A percentile compares a stretch with the other conserved stretches of the same genome.
These are phyloP conservation scores for Syngnathus rostellatus DNA, from an alignment of 2,797 vertebrate species.

Conservation along the genomic window DNA sequence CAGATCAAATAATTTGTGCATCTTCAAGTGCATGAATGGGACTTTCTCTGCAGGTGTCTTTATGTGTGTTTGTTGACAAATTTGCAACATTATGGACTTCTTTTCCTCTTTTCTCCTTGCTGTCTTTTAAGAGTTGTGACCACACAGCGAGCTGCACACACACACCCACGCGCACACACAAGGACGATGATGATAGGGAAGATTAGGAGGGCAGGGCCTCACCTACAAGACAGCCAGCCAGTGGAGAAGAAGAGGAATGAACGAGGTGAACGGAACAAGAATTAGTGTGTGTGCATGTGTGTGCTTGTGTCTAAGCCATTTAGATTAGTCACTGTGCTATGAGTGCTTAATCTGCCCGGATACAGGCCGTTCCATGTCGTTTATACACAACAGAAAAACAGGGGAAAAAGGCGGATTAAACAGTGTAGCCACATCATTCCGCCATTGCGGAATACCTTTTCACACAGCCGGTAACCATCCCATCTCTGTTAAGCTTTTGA, in stretches of 20 bases:
- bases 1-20: too few relatives aligned
- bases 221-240: neutral
- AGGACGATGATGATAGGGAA: neutral
- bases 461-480: neutral
- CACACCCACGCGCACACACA: neutral
- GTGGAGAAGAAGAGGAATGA: neutral
- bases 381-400: neutral
- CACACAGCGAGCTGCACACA: neutral
- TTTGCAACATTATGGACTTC: neutral
- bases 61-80: neutral
- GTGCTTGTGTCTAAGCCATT: conserved; percentile 15
- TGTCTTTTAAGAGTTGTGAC: conserved; percentile 1
- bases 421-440: neutral
- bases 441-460: neutral
- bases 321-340: conserved; percentile 28
- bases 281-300: conserved; percentile 4
- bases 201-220: neutral
- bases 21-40: too few relatives aligned
- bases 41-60: neutral
- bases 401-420: neutral
- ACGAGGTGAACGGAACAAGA: neutral
- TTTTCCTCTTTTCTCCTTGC: neutral
- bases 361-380: conserved; percentile 38
- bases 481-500: neutral
- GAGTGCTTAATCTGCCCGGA: conserved; percentile 49